Base-by-base conservation (phyloP, 1,140 invertebrate genomes). In the Anoplolepis gracilipes region DNA sequence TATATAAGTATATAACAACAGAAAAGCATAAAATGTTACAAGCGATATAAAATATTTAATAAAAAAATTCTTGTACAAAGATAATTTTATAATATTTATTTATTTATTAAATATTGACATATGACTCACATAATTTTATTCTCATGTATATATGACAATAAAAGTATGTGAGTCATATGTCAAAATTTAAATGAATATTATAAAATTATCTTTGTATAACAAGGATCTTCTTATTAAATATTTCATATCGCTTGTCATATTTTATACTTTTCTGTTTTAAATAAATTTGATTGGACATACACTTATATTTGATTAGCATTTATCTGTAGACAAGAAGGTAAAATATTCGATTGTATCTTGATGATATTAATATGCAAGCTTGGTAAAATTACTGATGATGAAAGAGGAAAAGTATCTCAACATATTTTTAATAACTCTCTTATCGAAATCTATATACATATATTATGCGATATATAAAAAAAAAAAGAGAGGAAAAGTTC, bases 291-390 rank as follows among this genome's bases (percentile, higher is more conserved):
- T 67, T 67, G n/a, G 28, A 0, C 16, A 72, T 2, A 53, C 5
- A 16, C 33, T 73, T 36, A 55, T 1, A 16, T 6, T 11, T 4
- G 28, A 28, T 6, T 53, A 49, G 4, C 0, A 57, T 28, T 75
- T 75, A 75, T 75, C 72, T 75, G 33, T 25, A 33, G 13, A 19
- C 11, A 28, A 72, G 13, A 72, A 11, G 6, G n/a, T 30, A n/a
- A 39, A 75, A 75, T 75, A 73, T 75, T 59, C 4, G 53, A 22
- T 25, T 10, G 4, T 25, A 75, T 59, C 53, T 75, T 75, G 53
- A 75, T 73, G 25, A 73, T 39, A 72, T 73, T 73, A 36, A 73
- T 36, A 73, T 28, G 49, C 19, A 8, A 16, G n/a, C 2, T 57
- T 33, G 49, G 25, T 73, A 57, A 73, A 30, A 57, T 57, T 70